Evolutionary conservation across 2,888 invertebrate species (phyloP).

Genomic region (Synergus japonicus): DNA sequence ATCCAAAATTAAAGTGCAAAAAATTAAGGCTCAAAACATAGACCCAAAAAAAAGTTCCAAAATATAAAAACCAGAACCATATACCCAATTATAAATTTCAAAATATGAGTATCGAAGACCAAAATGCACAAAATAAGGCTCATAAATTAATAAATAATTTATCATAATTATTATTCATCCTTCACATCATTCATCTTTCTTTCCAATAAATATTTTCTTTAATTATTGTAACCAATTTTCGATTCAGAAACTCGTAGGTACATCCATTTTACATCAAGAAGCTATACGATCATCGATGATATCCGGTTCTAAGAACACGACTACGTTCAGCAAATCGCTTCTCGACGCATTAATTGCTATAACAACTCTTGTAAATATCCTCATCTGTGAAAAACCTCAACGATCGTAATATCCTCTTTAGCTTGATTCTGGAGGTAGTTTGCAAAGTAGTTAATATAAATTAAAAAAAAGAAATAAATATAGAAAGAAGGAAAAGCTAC

Average conservation of each 20-base stretch:
- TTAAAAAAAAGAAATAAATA: background rate
- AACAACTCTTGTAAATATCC: conserved; percentile 30
- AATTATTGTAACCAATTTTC: background rate
- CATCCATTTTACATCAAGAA: conserved; percentile 15
- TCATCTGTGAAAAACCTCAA: background rate
- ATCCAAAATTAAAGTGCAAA: too few relatives aligned
- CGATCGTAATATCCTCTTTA: background rate
- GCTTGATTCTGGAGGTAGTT: background rate
- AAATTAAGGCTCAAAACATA: too few relatives aligned
- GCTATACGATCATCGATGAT: conserved; percentile 27
- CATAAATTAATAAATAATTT: too few relatives aligned
- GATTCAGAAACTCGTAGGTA: conserved; percentile 8
- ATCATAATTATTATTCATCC: too few relatives aligned
- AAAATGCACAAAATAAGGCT: too few relatives aligned
- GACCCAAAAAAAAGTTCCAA: too few relatives aligned
- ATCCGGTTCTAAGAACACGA: conserved; percentile 37
- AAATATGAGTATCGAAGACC: too few relatives aligned
- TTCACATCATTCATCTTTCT: too few relatives aligned
- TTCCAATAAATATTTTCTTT: too few relatives aligned
- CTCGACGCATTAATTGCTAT: conserved; percentile 11
- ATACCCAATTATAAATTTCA: too few relatives aligned
- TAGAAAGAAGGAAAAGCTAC: conserved; percentile 11
- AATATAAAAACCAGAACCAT: too few relatives aligned
- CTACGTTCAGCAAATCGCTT: conserved; percentile 20
- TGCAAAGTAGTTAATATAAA: background rate